A percentile compares a stretch with the other conserved stretches of the same genome.
Evolutionary conservation across 2,113 vertebrate genomes (phyloP).

Genomic region (Poicephalus gulielmi): DNA sequence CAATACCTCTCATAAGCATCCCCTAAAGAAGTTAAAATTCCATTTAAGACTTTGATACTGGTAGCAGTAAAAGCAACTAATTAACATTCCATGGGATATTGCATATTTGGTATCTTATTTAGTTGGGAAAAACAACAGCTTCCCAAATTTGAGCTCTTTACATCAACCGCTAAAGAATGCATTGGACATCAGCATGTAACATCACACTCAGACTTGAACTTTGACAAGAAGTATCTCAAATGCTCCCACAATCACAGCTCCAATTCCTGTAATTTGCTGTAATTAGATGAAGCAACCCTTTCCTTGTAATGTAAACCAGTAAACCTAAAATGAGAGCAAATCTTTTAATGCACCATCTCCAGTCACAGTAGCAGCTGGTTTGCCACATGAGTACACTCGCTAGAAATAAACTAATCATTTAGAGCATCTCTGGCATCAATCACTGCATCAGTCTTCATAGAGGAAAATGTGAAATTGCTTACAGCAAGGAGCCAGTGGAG

Average conservation of each 20-base stretch:
- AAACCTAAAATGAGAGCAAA: background rate
- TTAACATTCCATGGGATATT: background rate
- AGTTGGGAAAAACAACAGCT: background rate
- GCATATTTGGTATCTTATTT: background rate
- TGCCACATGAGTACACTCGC: background rate
- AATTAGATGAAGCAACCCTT: background rate
- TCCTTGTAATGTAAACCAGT: background rate
- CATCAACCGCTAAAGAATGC: background rate
- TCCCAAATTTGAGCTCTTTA: background rate
- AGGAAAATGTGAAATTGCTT: slow-evolving; percentile 7
- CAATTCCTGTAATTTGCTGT: background rate
- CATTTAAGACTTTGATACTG: background rate
- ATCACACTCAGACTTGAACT: background rate
- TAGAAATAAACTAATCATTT: slow-evolving; percentile 28
- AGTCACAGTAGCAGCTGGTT: background rate
- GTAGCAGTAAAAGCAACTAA: background rate
- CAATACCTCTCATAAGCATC: background rate
- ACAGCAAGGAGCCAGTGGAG: background rate
- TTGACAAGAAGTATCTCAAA: background rate
- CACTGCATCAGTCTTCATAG: background rate
- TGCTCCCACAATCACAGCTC: background rate
- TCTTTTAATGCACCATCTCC: background rate
- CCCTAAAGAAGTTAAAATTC: background rate
- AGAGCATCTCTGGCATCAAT: background rate
- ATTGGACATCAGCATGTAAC: background rate